phyloP scores from a whole-genome alignment of 1,140 invertebrate species.

The Camponotus pennsylvanicus region DNA sequence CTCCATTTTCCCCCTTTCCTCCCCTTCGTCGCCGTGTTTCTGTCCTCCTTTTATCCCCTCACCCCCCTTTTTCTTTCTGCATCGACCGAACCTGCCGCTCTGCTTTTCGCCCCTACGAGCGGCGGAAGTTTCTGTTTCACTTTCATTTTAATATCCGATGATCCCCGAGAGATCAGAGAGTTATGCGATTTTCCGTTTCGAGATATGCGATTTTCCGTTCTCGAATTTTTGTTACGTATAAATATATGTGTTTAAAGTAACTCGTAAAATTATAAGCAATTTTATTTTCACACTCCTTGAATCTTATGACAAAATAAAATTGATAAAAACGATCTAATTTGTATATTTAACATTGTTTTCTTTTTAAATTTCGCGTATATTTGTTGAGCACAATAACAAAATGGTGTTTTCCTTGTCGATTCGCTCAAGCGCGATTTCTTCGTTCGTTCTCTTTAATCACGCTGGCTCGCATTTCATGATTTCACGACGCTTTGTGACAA shows the following conservation, averaged over 20 bases:
- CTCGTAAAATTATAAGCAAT: not conserved
- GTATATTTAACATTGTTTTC: not conserved
- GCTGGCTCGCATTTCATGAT: conserved; percentile 62
- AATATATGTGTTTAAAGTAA: not conserved
- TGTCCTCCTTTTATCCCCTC: conserved; percentile 39
- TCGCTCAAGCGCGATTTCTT: conserved; percentile 43
- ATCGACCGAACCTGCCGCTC: conserved; percentile 64
- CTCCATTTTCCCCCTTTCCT: conserved; percentile 58
- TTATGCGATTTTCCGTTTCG: too few species aligned
- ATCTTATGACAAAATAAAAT: conserved; percentile 20
- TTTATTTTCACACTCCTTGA: not conserved
- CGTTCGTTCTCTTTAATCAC: conserved; percentile 47
- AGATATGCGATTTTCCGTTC: too few species aligned
- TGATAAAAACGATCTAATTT: not conserved
- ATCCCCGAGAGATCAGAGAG: conserved; percentile 52
- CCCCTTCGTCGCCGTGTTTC: conserved; percentile 7
- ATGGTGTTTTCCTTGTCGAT: not conserved
- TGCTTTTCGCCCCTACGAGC: conserved; percentile 62
- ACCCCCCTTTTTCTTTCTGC: conserved; percentile 8
- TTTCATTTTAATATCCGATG: conserved; percentile 82
- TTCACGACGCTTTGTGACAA: conserved; percentile 64
- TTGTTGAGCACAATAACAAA: not conserved
- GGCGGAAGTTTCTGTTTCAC: conserved; percentile 69
- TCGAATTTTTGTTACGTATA: not conserved
- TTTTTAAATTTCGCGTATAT: too few species aligned